Base-by-base conservation (phyloP, 2,113 vertebrate genomes). In the Progne subis region DNA sequence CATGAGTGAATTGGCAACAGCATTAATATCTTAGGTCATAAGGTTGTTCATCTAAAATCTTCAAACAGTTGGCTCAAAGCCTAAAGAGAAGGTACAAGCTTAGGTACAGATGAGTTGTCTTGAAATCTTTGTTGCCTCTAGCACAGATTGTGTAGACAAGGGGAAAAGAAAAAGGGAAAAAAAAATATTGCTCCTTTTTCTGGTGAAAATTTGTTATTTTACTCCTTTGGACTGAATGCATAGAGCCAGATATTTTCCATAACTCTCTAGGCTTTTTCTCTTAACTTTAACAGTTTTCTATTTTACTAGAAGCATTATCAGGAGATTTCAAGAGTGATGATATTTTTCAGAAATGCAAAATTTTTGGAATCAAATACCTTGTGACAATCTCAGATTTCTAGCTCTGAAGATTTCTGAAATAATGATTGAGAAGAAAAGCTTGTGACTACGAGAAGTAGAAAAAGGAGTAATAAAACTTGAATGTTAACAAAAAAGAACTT, bases 31-130 rank as follows among this genome's bases (percentile, higher is more conserved):
- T 70, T 77, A 56, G 37, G n/a, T 79, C 21, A 44, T 55, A 55
- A 82, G 44, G 61, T 59, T 13, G 5, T 56, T 92, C 16, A 47
- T 89, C 57, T 72, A 53, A 89, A 91, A 87, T 82, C 94, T 94
- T 96, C 88, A 94, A 95, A 93, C 46, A 39, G 18, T 88, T 96
- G 96, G 82, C 88, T 94, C 31, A 57, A 86, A 93, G 94, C 75
- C 85, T 82, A 57, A 92, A 74, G 55, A 82, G n/a, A 80, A 76
- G 6, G 18, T 60, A 72, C 31, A 77, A 86, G 43, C 75, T 90
- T 61, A 88, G 57, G 41, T 94, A 46, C 25, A 76, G 75, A 61
- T 61, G 74, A 80, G 21, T 26, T 90, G 61, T 76, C 61, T 3
- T 18, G 44, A 87, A 95, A 75, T 72, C 57, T 85, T 87, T 57